A percentile compares a stretch with the other conserved stretches of the same genome.
These are phyloP conservation scores for Polyergus mexicanus DNA, from an alignment of 1,140 invertebrate species.

Conservation along the genomic window DNA sequence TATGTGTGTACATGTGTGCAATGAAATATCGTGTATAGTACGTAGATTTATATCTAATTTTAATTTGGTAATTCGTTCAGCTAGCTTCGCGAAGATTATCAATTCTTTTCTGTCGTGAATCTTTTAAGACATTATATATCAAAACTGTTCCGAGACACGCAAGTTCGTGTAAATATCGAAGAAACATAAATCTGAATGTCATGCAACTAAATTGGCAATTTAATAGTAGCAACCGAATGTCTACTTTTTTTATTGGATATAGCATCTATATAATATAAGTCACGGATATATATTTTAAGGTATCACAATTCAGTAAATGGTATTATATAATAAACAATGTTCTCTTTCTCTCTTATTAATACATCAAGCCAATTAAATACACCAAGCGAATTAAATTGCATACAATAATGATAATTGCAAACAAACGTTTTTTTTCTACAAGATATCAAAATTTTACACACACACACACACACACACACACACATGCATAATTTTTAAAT, in stretches of 20 bases:
- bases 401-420: no score
- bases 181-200: conserved; percentile 46
- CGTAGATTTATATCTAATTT: conserved; percentile 29
- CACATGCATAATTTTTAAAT: background rate
- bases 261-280: conserved; percentile 10
- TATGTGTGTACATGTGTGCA: no score
- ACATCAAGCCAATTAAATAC: no score
- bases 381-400: conserved; percentile 12
- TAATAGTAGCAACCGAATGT: background rate
- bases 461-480: no score
- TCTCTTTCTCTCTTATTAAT: background rate
- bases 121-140: conserved; percentile 5
- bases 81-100: conserved; percentile 6
- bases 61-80: conserved; percentile 3
- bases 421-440: background rate
- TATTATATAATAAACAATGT: background rate
- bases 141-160: conserved; percentile 47
- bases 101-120: conserved; percentile 15
- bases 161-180: conserved; percentile 32
- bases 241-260: background rate
- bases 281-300: background rate
- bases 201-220: conserved; percentile 43
- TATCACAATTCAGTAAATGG: background rate
- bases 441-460: conserved; percentile 1
- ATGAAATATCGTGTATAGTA: background rate